A percentile compares a stretch with the other conserved stretches of the same genome.
phyloP scores from a whole-genome alignment of 2,888 invertebrate genomes.

The Coenonympha arcania region DNA sequence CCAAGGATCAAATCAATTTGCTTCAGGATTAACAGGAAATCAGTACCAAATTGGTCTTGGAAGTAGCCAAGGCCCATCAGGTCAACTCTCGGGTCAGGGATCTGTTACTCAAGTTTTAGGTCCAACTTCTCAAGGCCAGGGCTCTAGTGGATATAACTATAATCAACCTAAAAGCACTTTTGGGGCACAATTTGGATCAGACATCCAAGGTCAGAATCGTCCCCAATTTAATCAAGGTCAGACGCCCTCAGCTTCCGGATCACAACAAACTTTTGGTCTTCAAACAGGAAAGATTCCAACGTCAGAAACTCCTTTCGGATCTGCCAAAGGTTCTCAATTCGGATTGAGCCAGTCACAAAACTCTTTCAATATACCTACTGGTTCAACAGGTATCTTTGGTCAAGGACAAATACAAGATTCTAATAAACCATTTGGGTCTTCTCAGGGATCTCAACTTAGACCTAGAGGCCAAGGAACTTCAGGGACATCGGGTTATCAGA shows the following conservation, averaged over 20 bases:
- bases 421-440: slow-evolving; percentile 10
- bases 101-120: not conserved
- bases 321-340: slow-evolving; percentile 23
- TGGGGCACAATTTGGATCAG: slow-evolving; percentile 1
- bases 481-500: slow-evolving; percentile 3
- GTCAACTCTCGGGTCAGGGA: not conserved
- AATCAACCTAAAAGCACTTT: slow-evolving; percentile 18
- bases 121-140: slow-evolving; percentile 6
- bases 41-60: not conserved
- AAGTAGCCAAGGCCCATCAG: not conserved
- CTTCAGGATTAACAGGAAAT: not conserved
- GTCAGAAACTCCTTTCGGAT: slow-evolving; percentile 10
- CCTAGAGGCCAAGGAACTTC: not conserved
- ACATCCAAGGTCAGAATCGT: slow-evolving; percentile 1
- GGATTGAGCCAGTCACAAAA: slow-evolving; percentile 14
- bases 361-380: not conserved
- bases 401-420: slow-evolving; percentile 10
- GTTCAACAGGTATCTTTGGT: not conserved
- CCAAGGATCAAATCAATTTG: not conserved
- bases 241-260: not conserved
- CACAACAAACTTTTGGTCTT: slow-evolving; percentile 3
- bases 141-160: slow-evolving; percentile 21
- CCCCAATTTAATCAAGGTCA: slow-evolving; percentile 11
- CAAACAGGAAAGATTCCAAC: slow-evolving; percentile 5
- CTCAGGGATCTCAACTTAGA: slow-evolving; percentile 4